Evolutionary conservation across 2,888 invertebrate genomes (phyloP).

Genomic region (Entomobrya proxima): DNA sequence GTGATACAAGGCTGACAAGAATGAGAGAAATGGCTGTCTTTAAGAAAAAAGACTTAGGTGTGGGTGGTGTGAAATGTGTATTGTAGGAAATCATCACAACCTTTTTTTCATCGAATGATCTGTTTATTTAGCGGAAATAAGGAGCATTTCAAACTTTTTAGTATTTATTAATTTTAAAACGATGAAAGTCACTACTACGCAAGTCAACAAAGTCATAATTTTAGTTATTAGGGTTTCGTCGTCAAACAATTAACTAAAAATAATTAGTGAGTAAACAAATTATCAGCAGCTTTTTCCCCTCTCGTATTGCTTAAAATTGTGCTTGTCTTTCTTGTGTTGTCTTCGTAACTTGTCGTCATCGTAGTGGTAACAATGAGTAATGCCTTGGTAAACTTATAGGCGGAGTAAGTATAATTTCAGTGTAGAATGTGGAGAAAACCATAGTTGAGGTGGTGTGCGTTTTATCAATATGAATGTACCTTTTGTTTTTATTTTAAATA

Average conservation of each 20-base stretch:
- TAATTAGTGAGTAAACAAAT: background rate
- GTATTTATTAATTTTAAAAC: background rate
- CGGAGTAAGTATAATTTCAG: background rate
- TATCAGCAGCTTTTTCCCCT: background rate
- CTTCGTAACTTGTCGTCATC: background rate
- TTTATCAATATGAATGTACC: conserved; percentile 4
- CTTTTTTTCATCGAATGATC: too few species aligned
- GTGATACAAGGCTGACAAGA: conserved; percentile 44
- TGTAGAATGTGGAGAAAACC: background rate
- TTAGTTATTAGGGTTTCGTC: background rate
- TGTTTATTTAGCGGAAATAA: too few species aligned
- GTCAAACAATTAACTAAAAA: background rate
- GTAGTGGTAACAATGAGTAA: background rate
- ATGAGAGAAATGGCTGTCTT: conserved; percentile 7
- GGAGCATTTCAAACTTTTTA: too few species aligned
- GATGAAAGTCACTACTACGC: conserved; percentile 11
- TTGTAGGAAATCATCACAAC: background rate
- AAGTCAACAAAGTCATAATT: conserved; percentile 35
- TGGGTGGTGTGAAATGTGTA: background rate
- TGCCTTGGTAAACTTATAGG: too few species aligned
- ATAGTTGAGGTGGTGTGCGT: background rate
- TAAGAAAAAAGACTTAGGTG: conserved; percentile 20
- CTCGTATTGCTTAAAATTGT: background rate
- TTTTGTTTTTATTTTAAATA: too few species aligned
- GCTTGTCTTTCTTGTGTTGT: background rate